Evolutionary conservation across 2,888 invertebrate genomes (phyloP).

Genomic region (Anorthoa munda): DNA sequence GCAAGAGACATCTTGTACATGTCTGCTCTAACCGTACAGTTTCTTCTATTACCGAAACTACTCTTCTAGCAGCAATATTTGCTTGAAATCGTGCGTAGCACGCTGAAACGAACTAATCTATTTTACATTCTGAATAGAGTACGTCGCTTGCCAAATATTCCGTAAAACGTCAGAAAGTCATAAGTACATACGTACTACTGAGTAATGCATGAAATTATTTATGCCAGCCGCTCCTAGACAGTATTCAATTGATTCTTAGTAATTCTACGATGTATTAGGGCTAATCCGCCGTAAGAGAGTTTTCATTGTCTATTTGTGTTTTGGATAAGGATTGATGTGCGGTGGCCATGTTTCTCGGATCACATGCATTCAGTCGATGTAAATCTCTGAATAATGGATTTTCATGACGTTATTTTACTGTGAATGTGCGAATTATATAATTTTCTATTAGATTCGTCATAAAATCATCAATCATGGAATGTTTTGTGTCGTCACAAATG

Average conservation of each 20-base stretch:
- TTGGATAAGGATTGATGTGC: constrained; percentile 82
- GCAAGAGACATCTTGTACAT: constrained; percentile 93
- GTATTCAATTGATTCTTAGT: constrained; percentile 85
- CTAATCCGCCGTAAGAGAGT: constrained; percentile 79
- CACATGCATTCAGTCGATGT: constrained; percentile 87
- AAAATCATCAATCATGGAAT: constrained; percentile 77
- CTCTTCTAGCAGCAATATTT: constrained; percentile 74
- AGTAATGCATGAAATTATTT: constrained; percentile 90
- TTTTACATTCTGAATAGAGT: constrained; percentile 85
- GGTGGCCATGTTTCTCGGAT: constrained; percentile 90
- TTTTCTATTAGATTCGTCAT: constrained; percentile 77
- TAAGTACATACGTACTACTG: constrained; percentile 90
- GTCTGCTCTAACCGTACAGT: constrained; percentile 84
- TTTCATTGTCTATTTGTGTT: constrained; percentile 88
- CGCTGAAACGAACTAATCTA: constrained; percentile 82
- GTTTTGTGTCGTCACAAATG: constrained; percentile 78
- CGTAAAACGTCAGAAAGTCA: constrained; percentile 91
- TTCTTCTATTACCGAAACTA: constrained; percentile 79
- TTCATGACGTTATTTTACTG: constrained; percentile 80
- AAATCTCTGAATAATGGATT: constrained; percentile 81
- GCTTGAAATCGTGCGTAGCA: constrained; percentile 79
- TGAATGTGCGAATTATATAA: constrained; percentile 86
- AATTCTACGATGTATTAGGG: constrained; percentile 77
- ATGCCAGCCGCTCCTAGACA: constrained; percentile 85
- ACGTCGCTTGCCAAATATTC: constrained; percentile 90